Evolutionary conservation across 2,888 invertebrate species (phyloP), one percentile per base, ranked within the genome.

Genomic region (Miltochrista miniata): DNA sequence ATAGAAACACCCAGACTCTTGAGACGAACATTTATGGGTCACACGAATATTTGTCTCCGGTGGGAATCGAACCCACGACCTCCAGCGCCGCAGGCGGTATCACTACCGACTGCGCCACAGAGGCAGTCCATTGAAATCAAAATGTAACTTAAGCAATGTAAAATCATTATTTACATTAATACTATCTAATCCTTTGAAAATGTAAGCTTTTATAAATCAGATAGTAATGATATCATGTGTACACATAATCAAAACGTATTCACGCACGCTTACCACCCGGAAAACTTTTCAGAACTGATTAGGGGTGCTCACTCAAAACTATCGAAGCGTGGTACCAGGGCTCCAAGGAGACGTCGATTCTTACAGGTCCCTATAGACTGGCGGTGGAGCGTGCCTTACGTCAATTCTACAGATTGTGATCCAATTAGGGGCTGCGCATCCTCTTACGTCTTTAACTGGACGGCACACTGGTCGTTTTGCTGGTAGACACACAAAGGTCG

Each of bases 361-460:
- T 70, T 71, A 66, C 60, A 61, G 60, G 60, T 74, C 78, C 81
- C 80, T 54, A 66, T 59, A 74, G 77, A 66, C 62, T 51, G 70
- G 69, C 68, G 65, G 56, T 67, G 78, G 73, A 80, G 80, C 79
- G 76, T 80, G 71, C 76, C 78, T 79, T 78, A 81, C 82, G 81
- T 85, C 77, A 76, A 74, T 75, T 73, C 74, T 78, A 72, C 76
- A 81, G 79, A 87, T 88, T 87, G 85, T 87, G 86, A 89, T 88
- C 85, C 87, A 85, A 89, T 90, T 89, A 89, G 81, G 79, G 76
- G 75, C 77, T 81, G 81, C 83, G 82, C 83, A 85, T 81, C 83
- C 85, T 82, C 78, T 88, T 86, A 83, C 78, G 79, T 83, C 85
- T 81, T 83, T 85, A 87, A 87, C 83, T 83, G 84, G 81, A 81